Conservation (phyloP, 2,888 invertebrate species). For the Coelopa pilipes region DNA sequence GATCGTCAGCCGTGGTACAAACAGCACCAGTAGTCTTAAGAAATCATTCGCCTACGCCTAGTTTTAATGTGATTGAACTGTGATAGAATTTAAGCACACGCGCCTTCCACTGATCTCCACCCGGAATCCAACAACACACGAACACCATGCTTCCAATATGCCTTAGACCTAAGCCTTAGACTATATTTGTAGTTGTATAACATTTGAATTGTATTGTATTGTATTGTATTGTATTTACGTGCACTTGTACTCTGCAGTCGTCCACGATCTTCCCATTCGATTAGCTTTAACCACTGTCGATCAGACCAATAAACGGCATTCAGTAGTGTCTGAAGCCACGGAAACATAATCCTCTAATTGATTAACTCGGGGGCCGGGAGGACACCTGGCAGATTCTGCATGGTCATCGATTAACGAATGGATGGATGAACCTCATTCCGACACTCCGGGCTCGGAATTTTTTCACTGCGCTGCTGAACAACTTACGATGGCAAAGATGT, state of each 20-base stretch:
- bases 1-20: slow-evolving; percentile 28
- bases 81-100: slow-evolving; percentile 61
- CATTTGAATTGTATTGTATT: too few relatives aligned
- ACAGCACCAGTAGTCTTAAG: slow-evolving; percentile 26
- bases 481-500: too few relatives aligned
- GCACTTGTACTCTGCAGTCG: neutral
- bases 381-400: too few relatives aligned
- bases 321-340: neutral
- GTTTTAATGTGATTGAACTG: slow-evolving; percentile 57
- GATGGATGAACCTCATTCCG: too few relatives aligned
- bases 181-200: too few relatives aligned
- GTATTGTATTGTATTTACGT: too few relatives aligned
- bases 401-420: too few relatives aligned
- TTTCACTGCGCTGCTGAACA: too few relatives aligned
- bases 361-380: too few relatives aligned
- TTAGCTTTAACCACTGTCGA: slow-evolving; percentile 19
- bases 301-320: neutral
- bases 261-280: slow-evolving; percentile 35
- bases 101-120: slow-evolving; percentile 52
- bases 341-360: neutral
- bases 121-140: slow-evolving; percentile 34
- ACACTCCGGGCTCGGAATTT: too few relatives aligned
- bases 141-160: slow-evolving; percentile 31
- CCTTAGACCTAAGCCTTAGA: neutral
- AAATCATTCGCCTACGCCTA: slow-evolving; percentile 33